phyloP scores from a whole-genome alignment of 2,888 invertebrate genomes.

The Nomada ruficornis region DNA sequence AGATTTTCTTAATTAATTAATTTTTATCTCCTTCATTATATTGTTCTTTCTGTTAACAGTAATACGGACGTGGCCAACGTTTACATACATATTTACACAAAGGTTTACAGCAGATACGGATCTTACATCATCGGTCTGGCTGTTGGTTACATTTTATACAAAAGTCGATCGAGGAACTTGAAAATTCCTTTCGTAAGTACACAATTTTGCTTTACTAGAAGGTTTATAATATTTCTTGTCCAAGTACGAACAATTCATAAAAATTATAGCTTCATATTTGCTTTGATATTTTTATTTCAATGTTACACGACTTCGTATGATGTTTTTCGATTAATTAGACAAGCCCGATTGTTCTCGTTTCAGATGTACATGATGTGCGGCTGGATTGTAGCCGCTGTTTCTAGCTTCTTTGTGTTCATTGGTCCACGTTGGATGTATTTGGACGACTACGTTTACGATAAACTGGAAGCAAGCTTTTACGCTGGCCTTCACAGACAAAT shows the following conservation, averaged over 20 bases:
- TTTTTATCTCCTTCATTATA: not conserved
- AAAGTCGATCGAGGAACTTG: slow-evolving; percentile 58
- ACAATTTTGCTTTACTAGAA: not conserved
- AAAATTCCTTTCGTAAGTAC: slow-evolving; percentile 65
- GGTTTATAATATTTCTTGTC: too few relatives aligned
- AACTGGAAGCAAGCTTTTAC: slow-evolving; percentile 78
- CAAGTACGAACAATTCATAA: too few relatives aligned
- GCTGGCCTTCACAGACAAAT: slow-evolving; percentile 79
- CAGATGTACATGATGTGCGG: slow-evolving; percentile 72
- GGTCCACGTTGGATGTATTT: slow-evolving; percentile 77
- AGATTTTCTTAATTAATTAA: too few relatives aligned
- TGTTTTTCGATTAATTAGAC: not conserved
- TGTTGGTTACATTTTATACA: slow-evolving; percentile 77
- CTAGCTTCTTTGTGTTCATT: slow-evolving; percentile 69
- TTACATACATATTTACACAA: slow-evolving; percentile 76
- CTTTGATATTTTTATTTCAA: not conserved
- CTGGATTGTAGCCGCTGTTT: slow-evolving; percentile 71
- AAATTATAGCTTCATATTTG: too few relatives aligned
- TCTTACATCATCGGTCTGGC: slow-evolving; percentile 81
- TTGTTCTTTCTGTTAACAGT: slow-evolving; percentile 56
- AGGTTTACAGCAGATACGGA: slow-evolving; percentile 78
- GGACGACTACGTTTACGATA: slow-evolving; percentile 71
- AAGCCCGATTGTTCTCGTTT: not conserved
- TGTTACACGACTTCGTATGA: not conserved
- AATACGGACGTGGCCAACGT: slow-evolving; percentile 69